Conservation (phyloP, 1,140 invertebrate genomes). For the Chironomus striatipennis region DNA sequence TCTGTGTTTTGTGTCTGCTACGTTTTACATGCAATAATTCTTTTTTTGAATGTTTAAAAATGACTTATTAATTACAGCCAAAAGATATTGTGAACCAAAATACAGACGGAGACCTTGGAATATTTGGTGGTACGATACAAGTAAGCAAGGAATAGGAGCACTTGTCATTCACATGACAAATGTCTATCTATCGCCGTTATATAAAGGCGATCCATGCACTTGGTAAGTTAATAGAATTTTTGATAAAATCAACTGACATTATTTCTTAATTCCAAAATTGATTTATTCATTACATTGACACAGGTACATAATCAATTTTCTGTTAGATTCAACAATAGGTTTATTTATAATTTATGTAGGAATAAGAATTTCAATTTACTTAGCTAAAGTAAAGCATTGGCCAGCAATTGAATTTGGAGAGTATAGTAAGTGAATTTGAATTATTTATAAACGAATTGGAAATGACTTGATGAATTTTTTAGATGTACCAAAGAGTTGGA, state of each 20-base stretch:
- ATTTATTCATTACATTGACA: conserved; percentile 30
- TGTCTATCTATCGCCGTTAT: conserved; percentile 64
- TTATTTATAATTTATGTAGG: conserved; percentile 66
- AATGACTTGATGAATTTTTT: conserved; percentile 9
- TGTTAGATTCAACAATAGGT: conserved; percentile 71
- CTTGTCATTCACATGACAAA: conserved; percentile 71
- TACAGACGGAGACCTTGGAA: conserved; percentile 63
- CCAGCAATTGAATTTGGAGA: conserved; percentile 65
- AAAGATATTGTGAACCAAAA: conserved; percentile 68
- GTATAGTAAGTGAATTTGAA: conserved; percentile 50
- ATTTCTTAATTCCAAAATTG: too few relatives aligned
- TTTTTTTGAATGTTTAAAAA: too few relatives aligned
- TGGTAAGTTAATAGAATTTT: conserved; percentile 47
- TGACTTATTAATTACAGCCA: conserved; percentile 47
- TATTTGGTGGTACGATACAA: conserved; percentile 77
- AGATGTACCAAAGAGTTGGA: conserved; percentile 41
- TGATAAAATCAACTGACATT: conserved; percentile 12
- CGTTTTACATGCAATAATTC: too few relatives aligned
- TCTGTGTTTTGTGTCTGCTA: conserved; percentile 26
- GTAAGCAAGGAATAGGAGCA: conserved; percentile 69
- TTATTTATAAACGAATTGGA: not conserved
- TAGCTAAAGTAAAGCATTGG: conserved; percentile 55
- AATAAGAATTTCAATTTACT: conserved; percentile 56
- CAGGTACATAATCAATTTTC: conserved; percentile 75
- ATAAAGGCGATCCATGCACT: conserved; percentile 69